Evolutionary conservation across 2,113 vertebrate genomes (phyloP).

Genomic region (Hucho hucho): DNA sequence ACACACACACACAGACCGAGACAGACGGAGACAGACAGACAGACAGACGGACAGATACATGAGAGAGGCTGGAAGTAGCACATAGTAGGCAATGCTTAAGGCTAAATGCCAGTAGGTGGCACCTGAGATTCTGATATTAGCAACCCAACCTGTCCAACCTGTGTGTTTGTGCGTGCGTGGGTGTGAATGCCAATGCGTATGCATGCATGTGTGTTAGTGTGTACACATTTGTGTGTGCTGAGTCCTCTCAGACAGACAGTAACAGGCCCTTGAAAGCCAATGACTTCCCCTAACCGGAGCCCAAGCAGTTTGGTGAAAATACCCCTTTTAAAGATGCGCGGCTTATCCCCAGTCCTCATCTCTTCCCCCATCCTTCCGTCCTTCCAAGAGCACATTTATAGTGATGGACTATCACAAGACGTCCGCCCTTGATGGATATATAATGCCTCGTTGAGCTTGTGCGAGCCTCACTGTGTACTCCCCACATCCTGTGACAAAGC

Average conservation of each 20-base stretch:
- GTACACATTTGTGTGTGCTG: not conserved
- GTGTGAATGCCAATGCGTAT: not conserved
- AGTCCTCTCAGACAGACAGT: not conserved
- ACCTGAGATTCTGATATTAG: too few species aligned
- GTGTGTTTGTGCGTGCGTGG: not conserved
- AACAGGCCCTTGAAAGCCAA: slow-evolving; percentile 2
- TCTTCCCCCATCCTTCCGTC: not conserved
- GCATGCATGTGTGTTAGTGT: not conserved
- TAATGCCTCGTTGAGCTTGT: slow-evolving; percentile 43
- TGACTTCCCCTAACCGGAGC: slow-evolving; percentile 24
- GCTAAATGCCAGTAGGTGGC: too few species aligned
- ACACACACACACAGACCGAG: too few species aligned
- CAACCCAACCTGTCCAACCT: not conserved
- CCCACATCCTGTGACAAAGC: slow-evolving; percentile 43
- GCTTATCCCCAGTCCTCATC: slow-evolving; percentile 21
- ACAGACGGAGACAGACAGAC: too few species aligned
- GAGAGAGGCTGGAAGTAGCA: too few species aligned
- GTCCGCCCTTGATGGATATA: slow-evolving; percentile 26
- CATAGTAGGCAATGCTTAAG: too few species aligned
- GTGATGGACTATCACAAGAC: slow-evolving; percentile 2
- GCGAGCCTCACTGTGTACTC: slow-evolving; percentile 20
- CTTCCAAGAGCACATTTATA: not conserved
- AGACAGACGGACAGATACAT: too few species aligned
- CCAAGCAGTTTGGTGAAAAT: slow-evolving; percentile 15
- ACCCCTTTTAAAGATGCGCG: slow-evolving; percentile 16